phyloP scores from a whole-genome alignment of 2,113 vertebrate species.

The human region GRCh38 chr15:48818501-48819000 shows the following conservation, averaged over 20 bases:
- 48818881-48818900: not conserved
- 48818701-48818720: not conserved
- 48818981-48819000: not conserved
- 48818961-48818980: not conserved
- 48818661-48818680: not conserved
- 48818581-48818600: not conserved
- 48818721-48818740: not conserved
- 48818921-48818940: not conserved
- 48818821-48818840: not conserved
- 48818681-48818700: not conserved
- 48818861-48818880: not conserved
- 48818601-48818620: not conserved
- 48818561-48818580: not conserved
- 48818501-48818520: not conserved
- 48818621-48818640: not conserved
- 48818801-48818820: not conserved
- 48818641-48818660: not conserved
- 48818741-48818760: not conserved
- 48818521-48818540: not conserved
- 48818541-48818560: not conserved
- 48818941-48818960: not conserved
- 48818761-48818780: not conserved
- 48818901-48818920: not conserved
- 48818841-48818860: not conserved
- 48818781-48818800: not conserved